A percentile compares a stretch with the other conserved stretches of the same genome.
These are phyloP conservation scores for Carduelis carduelis DNA, from an alignment of 2,797 vertebrate genomes.

Conservation along the genomic window DNA sequence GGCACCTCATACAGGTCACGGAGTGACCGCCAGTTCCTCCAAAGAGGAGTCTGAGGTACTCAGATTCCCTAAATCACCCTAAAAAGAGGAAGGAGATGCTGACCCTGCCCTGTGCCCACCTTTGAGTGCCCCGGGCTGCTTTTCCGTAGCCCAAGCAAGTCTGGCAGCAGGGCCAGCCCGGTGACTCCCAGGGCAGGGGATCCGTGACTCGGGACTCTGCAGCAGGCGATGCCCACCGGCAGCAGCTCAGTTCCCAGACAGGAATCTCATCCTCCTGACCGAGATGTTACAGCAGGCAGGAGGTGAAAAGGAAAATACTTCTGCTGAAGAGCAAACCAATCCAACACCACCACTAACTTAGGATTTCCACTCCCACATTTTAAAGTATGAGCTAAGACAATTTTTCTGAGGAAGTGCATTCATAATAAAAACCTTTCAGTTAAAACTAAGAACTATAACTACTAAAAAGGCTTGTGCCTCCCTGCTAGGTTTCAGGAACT, in stretches of 20 bases:
- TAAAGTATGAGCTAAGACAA: neutral
- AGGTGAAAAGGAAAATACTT: accelerated
- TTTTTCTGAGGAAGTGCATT: neutral
- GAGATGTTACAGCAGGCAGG: accelerated
- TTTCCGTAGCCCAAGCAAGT: accelerated
- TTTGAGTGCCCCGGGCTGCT: neutral
- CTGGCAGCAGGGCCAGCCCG: accelerated
- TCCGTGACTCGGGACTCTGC: neutral
- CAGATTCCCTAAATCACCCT: neutral
- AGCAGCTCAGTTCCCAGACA: neutral
- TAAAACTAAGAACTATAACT: neutral
- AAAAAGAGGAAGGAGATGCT: accelerated
- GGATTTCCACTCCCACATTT: neutral
- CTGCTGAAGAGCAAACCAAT: neutral
- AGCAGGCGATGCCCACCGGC: accelerated
- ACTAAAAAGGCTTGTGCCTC: neutral
- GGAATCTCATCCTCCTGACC: neutral
- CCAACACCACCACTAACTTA: accelerated
- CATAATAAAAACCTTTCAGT: neutral
- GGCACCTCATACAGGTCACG: accelerated
- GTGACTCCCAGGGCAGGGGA: neutral
- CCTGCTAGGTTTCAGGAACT: neutral
- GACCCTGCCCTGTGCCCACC: accelerated
- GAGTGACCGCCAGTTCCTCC: accelerated
- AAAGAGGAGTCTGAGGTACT: accelerated